Evolutionary conservation across 1,140 invertebrate genomes (phyloP).

Genomic region (Lethocerus indicus): DNA sequence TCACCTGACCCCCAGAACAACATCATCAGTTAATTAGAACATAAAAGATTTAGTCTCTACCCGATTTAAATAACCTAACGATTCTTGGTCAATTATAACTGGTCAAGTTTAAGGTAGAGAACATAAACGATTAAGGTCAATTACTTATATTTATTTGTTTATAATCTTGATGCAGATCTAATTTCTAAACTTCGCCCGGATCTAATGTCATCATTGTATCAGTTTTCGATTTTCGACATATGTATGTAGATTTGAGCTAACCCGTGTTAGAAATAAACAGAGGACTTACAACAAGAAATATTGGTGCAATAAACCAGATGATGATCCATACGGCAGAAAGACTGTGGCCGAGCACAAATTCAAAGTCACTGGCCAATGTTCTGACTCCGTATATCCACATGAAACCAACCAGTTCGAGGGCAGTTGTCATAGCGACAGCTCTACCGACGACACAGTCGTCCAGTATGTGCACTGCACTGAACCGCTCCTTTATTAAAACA

Average conservation of each 20-base stretch:
- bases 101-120: too few species aligned
- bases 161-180: too few species aligned
- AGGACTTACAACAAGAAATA: constrained; percentile 24
- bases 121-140: too few species aligned
- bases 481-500: not conserved
- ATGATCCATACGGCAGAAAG: constrained; percentile 27
- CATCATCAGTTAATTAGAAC: too few species aligned
- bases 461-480: constrained; percentile 26
- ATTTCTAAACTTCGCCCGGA: too few species aligned
- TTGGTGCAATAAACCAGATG: constrained; percentile 28
- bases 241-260: not conserved
- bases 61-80: too few species aligned
- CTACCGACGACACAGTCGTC: constrained; percentile 32
- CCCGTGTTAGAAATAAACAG: not conserved
- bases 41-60: too few species aligned
- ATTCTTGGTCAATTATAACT: too few species aligned
- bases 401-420: constrained; percentile 29
- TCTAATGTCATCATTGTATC: too few species aligned
- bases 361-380: constrained; percentile 30
- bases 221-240: too few species aligned
- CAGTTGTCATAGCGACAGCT: constrained; percentile 26
- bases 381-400: constrained; percentile 31
- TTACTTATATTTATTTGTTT: too few species aligned
- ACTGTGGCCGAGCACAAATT: constrained; percentile 31
- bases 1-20: too few species aligned